Evolutionary conservation across 2,797 vertebrate genomes (phyloP), one percentile per base, ranked within the genome.

Genomic region (Tenualosa ilisha): DNA sequence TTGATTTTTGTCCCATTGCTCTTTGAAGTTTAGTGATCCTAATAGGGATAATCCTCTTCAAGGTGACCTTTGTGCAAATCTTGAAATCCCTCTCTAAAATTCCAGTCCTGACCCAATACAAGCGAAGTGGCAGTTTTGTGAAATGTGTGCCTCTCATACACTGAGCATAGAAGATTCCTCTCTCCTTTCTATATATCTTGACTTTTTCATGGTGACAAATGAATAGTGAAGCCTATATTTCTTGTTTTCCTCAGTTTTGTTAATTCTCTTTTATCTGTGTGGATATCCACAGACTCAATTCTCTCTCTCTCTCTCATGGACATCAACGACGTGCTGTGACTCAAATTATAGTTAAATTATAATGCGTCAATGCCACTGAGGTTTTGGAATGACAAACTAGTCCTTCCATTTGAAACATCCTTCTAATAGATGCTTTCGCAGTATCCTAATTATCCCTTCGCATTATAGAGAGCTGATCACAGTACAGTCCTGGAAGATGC

Each of bases 31-130:
- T 9, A 43, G 56, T 86, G 82, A 89, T 90, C 63, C 83, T 83
- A 79, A 83, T 88, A 83, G 3, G 82, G 79, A 90, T 86, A n/a
- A 53, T 68, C 81, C 37, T 12, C 82, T 83, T 91, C 91, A 94
- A 93, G 91, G 91, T 94, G 91, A 94, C 93, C 91, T 92, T 92
- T 90, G 85, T 61, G 88, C 87, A 86, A n/a, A 83, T 79, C 1
- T 46, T 43, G 31, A 31, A 31, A 31, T 79, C 50, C 7, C 9
- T 31, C 31, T 37, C 26, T 37, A 22, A 79, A 6, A 46, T 22
- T 79, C 15, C 40, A 79, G 20, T 79, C n/a, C 43, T 79, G 17
- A 20, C 20, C 72, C 40, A 8, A 72, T 31, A 37, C 13, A 72
- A 46, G 6, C 9, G 22, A 79, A 79, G n/a, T 6, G 46, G 13